Evolutionary conservation across 2,888 invertebrate species (phyloP).

Genomic region (Ophion ellenae): DNA sequence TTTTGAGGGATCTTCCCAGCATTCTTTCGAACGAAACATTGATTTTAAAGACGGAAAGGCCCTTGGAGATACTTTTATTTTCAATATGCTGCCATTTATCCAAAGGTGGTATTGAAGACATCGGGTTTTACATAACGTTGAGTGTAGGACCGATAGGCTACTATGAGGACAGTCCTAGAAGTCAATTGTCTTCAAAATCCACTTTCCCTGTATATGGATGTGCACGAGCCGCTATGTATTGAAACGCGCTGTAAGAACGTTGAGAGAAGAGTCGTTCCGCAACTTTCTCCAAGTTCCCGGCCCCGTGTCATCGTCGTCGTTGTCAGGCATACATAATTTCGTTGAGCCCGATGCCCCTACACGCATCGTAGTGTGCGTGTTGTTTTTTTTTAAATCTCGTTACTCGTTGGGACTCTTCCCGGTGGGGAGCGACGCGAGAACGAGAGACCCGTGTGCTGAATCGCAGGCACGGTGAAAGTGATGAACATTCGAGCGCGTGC

Average conservation of each 20-base stretch:
- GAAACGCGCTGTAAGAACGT: slow-evolving; percentile 64
- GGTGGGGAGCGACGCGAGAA: slow-evolving; percentile 11
- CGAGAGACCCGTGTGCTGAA: slow-evolving; percentile 19
- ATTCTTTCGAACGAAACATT: not conserved
- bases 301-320: slow-evolving; percentile 67
- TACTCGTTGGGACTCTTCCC: slow-evolving; percentile 32
- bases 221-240: slow-evolving; percentile 21
- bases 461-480: slow-evolving; percentile 56
- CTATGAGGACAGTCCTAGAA: not conserved
- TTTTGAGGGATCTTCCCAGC: not conserved
- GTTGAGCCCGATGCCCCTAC: slow-evolving; percentile 36
- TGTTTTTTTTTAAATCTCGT: not conserved
- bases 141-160: not conserved
- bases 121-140: not conserved
- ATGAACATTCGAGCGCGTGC: slow-evolving; percentile 36
- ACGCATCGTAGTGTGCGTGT: not conserved
- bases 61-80: not conserved
- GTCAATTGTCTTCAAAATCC: not conserved
- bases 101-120: not conserved
- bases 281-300: slow-evolving; percentile 79
- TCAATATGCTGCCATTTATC: not conserved
- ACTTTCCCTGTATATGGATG: not conserved
- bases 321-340: slow-evolving; percentile 73
- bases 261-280: slow-evolving; percentile 70
- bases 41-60: not conserved